Base-by-base conservation (phyloP, 2,888 invertebrate genomes). In the Harpalus rufipes region DNA sequence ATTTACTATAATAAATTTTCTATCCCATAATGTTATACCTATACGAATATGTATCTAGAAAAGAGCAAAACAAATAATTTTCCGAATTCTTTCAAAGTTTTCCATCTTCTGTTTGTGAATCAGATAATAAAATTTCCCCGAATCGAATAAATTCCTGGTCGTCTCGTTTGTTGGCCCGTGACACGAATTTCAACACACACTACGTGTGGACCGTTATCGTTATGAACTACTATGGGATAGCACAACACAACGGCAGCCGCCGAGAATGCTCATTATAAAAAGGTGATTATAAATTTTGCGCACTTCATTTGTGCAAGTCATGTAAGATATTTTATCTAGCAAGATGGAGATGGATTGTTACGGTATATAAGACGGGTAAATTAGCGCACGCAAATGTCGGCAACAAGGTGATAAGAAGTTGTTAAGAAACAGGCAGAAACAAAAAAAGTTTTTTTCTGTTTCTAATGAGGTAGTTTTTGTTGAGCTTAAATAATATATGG, bases 271-370 rank as follows among this genome's bases (percentile, higher is more conserved):
- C 39, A n/a, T 68, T 39, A 41, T 65, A 68, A 68, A 68, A 68
- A 68, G 68, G 6, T 68, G 68, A 68, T 68, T 68, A 68, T 68
- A 39, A 68, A 68, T 68, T 68, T 68, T 68, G 68, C 68, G 16
- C 68, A 68, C 68, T 68, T 41, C 21, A 63, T 63, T 63, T 68
- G 41, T 68, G 41, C 68, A 68, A 68, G 68, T 68, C 68, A 68
- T 25, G 12, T 12, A 7, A 68, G 68, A 32, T 68, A 32, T 32
- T 68, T 65, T 65, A 65, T 65, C 21, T 25, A 65, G 65, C 25
- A 12, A 65, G 65, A n/a, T 32, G 14, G 44, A 51, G 44, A 51
- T 16, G 41, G 41, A 14, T 68, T 25, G 39, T 68, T 68, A 68
- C 68, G 68, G 68, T 68, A 68, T 68, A 68, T 68, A 14, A 32